Base-by-base conservation (phyloP, 2,113 vertebrate genomes). In the Sinocyclocheilus anophthalmus region DNA sequence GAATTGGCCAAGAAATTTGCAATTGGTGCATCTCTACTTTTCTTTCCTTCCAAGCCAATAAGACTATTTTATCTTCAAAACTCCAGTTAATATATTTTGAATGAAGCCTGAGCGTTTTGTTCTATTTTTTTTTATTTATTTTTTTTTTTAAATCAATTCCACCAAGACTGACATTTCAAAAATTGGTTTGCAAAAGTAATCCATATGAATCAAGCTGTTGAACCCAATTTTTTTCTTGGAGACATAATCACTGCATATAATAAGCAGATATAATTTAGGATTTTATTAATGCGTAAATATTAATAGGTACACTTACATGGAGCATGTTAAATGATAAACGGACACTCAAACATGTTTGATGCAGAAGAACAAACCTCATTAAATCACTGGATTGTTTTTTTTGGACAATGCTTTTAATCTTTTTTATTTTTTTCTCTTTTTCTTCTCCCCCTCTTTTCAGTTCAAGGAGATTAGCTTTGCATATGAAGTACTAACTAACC, bases 401-500 rank as follows among this genome's bases (percentile, higher is more conserved):
- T 50, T 13, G 9, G 9, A 63, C 12, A 65, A 30, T 67, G 26
- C 14, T 9, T 2, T 63, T 67, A 4, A 7, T 30, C 30, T 30
- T 18, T 6, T 48, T 45, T 16, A 81, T 4, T 14, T 18, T 16
- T 55, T 5, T 53, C 26, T 26, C 26, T 26, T 26, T 26, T 26
- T 26, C 26, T 26, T 26, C 26, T 26, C 26, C 26, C 26, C 55
- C 18, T 1, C 0, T 13, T 42, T 81, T 76, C 53, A 99, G 98
- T 99, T 99, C 91, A 99, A 99, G 95, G 98, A 99, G 93, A 99
- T 99, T 89, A 99, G 98, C 88, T 99, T 99, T 95, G 98, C 98
- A 4, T 99, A 99, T 88, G 98, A 99, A 94, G 98, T 99, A 0
- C 89, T 99, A 78, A 97, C 97, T 73, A 99, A 98, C 86, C 98